Conservation (phyloP, 2,113 vertebrate genomes). For the Haliaeetus leucogaster region DNA sequence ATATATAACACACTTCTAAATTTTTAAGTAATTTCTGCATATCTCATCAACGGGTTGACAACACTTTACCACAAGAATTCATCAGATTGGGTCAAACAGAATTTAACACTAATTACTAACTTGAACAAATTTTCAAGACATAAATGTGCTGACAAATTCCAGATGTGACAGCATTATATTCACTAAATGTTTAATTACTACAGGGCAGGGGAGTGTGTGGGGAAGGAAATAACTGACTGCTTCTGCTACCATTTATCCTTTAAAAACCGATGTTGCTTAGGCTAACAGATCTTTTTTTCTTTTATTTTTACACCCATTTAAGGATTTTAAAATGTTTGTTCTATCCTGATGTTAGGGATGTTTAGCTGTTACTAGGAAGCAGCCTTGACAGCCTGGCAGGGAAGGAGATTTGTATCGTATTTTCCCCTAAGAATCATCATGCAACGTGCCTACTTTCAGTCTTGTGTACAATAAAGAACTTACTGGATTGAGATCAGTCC, state of each 20-base stretch:
- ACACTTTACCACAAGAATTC: not conserved
- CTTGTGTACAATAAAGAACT: not conserved
- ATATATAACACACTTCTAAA: not conserved
- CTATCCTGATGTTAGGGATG: not conserved
- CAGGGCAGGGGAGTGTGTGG: rapidly evolving
- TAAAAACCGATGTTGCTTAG: not conserved
- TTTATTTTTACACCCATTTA: not conserved
- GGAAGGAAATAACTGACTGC: not conserved
- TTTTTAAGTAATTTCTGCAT: not conserved
- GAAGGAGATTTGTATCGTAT: not conserved
- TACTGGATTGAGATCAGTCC: not conserved
- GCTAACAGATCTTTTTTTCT: not conserved
- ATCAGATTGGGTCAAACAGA: not conserved
- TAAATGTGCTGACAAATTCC: not conserved
- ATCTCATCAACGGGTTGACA: not conserved
- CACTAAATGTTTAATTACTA: not conserved
- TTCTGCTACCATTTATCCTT: not conserved
- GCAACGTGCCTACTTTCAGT: not conserved
- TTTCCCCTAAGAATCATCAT: not conserved
- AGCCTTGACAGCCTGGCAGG: not conserved
- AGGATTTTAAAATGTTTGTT: not conserved
- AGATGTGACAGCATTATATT: not conserved
- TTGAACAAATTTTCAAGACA: not conserved
- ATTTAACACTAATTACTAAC: not conserved
- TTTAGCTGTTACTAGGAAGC: not conserved